These are phyloP conservation scores for Danio choprae DNA, from an alignment of 2,797 vertebrate species.

Conservation along the genomic window DNA sequence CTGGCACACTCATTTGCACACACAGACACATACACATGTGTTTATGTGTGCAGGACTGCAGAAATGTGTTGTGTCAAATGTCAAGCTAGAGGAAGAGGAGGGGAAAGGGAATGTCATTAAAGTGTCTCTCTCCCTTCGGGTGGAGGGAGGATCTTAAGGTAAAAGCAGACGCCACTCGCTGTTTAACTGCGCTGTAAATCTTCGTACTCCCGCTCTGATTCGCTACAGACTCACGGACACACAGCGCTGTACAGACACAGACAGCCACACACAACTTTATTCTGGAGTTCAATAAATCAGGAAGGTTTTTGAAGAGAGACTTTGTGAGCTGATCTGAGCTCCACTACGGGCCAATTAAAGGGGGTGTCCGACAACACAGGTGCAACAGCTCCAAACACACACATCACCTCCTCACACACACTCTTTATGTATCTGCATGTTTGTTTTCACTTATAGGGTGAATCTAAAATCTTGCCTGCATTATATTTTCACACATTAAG, in stretches of 20 bases:
- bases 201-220: conserved; percentile 23
- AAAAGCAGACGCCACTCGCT: conserved; percentile 30
- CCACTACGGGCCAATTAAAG: conserved; percentile 7
- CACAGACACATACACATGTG: conserved; percentile 18
- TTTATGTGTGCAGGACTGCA: conserved; percentile 18
- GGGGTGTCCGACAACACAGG: not conserved
- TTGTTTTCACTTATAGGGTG: not conserved
- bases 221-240: conserved; percentile 29
- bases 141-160: conserved; percentile 33
- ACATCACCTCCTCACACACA: not conserved
- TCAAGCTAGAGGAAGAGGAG: conserved; percentile 16
- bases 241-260: not conserved
- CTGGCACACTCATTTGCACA: conserved; percentile 14
- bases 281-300: conserved; percentile 20
- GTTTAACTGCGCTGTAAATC: conserved; percentile 50
- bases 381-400: conserved; percentile 7
- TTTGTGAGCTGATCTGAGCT: not conserved
- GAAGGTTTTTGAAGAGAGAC: not conserved
- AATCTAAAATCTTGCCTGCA: not conserved
- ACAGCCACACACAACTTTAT: conserved; percentile 21
- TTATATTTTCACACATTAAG: not conserved
- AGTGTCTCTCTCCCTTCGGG: conserved; percentile 4
- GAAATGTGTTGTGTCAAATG: conserved; percentile 20
- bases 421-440: not conserved
- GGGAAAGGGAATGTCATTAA: conserved; percentile 50